These are phyloP conservation scores for Selene dorsalis DNA, from an alignment of 2,797 vertebrate species.

Conservation along the genomic window DNA sequence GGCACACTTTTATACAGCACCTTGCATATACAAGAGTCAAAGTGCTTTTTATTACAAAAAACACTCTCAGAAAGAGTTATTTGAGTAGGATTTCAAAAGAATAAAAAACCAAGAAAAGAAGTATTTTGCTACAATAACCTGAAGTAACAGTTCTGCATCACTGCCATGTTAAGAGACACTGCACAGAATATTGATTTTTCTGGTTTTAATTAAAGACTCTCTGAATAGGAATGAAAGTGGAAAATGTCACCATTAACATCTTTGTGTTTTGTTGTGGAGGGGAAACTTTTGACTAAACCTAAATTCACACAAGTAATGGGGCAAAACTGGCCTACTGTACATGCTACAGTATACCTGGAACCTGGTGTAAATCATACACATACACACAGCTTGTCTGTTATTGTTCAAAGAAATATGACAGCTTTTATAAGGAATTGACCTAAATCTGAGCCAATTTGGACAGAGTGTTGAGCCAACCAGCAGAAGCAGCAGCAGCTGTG, in stretches of 20 bases:
- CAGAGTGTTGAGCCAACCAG: conserved; percentile 35
- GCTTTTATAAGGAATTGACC: conserved; percentile 37
- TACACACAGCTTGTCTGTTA: background rate
- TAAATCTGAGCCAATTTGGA: conserved; percentile 49
- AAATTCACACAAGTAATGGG: background rate
- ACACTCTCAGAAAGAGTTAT: background rate
- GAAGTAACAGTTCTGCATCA: background rate
- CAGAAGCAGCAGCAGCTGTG: conserved; percentile 13
- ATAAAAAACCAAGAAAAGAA: background rate
- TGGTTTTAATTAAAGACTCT: background rate
- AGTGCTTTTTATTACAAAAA: background rate
- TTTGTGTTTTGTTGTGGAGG: background rate
- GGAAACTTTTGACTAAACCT: background rate
- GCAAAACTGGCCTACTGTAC: background rate
- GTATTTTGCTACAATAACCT: background rate
- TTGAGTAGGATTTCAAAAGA: background rate
- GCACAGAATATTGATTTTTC: background rate
- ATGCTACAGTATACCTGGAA: background rate
- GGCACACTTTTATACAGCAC: background rate
- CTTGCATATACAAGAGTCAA: background rate
- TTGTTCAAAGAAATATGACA: conserved; percentile 39
- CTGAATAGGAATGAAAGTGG: conserved; percentile 1
- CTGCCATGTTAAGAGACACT: background rate
- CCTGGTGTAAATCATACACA: conserved; percentile 10
- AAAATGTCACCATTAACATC: background rate